phyloP scores from a whole-genome alignment of 2,113 vertebrate genomes.

The Rhagologus leucostigma region DNA sequence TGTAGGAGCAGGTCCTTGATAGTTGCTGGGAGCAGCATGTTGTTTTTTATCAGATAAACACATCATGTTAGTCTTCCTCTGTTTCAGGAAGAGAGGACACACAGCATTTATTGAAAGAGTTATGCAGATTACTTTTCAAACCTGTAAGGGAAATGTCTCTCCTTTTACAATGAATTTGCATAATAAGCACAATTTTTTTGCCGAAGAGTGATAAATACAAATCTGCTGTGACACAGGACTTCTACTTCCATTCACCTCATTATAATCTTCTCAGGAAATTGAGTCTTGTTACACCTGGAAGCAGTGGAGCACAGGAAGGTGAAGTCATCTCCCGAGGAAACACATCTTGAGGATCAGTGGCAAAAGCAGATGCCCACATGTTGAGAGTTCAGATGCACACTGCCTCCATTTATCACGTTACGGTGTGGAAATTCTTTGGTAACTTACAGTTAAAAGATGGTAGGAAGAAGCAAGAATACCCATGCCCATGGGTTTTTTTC shows the following conservation, averaged over 20 bases:
- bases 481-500: fast-evolving
- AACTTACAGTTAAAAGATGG: not conserved
- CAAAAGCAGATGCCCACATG: not conserved
- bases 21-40: conserved; percentile 12
- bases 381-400: not conserved
- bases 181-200: not conserved
- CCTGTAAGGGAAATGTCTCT: not conserved
- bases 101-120: not conserved
- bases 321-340: not conserved
- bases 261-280: not conserved
- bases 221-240: not conserved
- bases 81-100: not conserved
- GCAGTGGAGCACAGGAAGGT: not conserved
- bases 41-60: conserved; percentile 37
- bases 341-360: not conserved
- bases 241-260: not conserved
- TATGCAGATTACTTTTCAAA: not conserved
- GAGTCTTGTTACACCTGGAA: not conserved
- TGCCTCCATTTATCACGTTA: not conserved
- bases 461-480: not conserved
- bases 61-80: not conserved
- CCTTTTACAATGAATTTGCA: not conserved
- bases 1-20: not conserved
- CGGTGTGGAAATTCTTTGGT: not conserved
- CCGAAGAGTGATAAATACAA: not conserved